Percentiles rank a stretch among this genome's conserved stretches.
Evolutionary conservation across 2,888 invertebrate species (phyloP).

Genomic region (Macaria liturata): DNA sequence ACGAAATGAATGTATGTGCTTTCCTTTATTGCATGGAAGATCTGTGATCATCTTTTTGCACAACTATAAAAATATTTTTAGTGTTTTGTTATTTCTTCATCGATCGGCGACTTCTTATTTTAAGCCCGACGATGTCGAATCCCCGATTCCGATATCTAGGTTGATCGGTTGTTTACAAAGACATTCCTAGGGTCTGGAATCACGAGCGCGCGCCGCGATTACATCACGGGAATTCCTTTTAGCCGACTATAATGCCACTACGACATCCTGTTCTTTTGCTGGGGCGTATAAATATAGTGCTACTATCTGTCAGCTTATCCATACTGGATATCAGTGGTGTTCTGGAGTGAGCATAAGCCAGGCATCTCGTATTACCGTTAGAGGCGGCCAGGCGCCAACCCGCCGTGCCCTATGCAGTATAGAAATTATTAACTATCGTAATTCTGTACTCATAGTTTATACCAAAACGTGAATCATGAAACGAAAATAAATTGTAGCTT

Average conservation of each 20-base stretch:
- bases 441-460: conserved; percentile 40
- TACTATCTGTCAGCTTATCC: conserved; percentile 39
- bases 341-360: conserved; percentile 62
- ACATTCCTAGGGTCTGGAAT: conserved; percentile 36
- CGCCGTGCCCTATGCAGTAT: conserved; percentile 35
- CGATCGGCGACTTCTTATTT: conserved; percentile 30
- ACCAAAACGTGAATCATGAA: too few species aligned
- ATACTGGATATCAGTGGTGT: conserved; percentile 50
- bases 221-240: conserved; percentile 34
- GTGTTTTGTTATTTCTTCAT: conserved; percentile 27
- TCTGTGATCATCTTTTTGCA: conserved; percentile 24
- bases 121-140: conserved; percentile 27
- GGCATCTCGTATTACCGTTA: conserved; percentile 80
- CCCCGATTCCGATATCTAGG: conserved; percentile 34
- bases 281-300: conserved; percentile 29
- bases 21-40: conserved; percentile 19
- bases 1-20: conserved; percentile 2
- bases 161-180: conserved; percentile 39
- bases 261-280: conserved; percentile 29
- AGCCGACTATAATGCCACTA: conserved; percentile 22
- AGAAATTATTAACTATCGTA: conserved; percentile 39
- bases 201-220: conserved; percentile 26
- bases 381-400: conserved; percentile 67
- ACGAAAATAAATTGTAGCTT: not conserved
- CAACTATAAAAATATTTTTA: conserved; percentile 27